Evolutionary conservation across 2,797 vertebrate genomes (phyloP), one percentile per base, ranked within the genome.

Genomic region (Austrolebias charrua): DNA sequence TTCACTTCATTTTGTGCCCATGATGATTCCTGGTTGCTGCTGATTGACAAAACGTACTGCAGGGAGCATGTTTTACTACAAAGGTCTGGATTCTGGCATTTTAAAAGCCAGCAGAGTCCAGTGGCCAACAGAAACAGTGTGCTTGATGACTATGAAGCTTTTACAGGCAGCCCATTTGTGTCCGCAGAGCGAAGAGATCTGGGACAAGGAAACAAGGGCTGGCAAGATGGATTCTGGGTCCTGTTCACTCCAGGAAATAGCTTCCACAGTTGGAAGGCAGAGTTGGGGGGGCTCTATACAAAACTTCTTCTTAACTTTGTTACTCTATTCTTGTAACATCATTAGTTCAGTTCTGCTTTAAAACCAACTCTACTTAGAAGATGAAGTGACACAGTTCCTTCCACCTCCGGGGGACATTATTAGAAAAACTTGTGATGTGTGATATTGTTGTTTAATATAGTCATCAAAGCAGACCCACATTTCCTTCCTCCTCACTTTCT

Each of bases 51-150:
- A 31, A 46, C 73, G 57, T 24, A 46, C 61, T 48, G 62, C 52
- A 5, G 59, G 63, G 66, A 78, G 44, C 68, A 63, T 86, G 84
- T 90, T 89, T 89, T 84, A 89, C 86, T 88, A 75, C 75, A 71
- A 70, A 83, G 55, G 64, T 84, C 77, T 81, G 72, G 66, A 73
- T 82, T 83, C 61, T 77, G 64, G 71, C 43, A 63, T 84, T 83
- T 76, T 63, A 67, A 78, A 79, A 78, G 64, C 43, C 44, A 12
- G 35, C 63, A 55, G 61, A 46, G 50, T 56, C 67, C 60, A 58
- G 57, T 45, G 66, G 87, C 88, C 88, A 92, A 91, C 70, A 90
- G 80, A 80, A 89, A 90, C 80, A 90, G 69, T 70, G 67, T 72
- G 62, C 63, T 79, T 61, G 59, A 35, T 66, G 19, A 63, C 66